A percentile compares a stretch with the other conserved stretches of the same genome.
Evolutionary conservation across 35 echinoderm and acorn worm species (phyloP).

Genomic region (Ophioderma brevispina): DNA sequence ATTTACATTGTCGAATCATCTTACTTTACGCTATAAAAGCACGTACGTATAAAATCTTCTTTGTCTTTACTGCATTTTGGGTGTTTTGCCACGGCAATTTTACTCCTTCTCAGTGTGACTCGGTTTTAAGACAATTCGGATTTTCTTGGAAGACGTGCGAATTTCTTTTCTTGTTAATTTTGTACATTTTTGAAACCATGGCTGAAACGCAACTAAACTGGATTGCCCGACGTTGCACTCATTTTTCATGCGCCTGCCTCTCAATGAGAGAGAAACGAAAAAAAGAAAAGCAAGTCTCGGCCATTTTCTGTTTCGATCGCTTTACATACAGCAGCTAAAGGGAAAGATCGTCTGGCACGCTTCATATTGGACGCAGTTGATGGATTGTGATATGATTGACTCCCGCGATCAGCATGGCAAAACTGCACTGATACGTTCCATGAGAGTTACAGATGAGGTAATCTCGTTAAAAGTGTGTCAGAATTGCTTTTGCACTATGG

Average conservation of each 20-base stretch:
- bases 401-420: slow-evolving; percentile 82
- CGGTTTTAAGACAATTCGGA: no score
- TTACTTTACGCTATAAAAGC: no score
- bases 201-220: neutral
- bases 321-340: slow-evolving; percentile 88
- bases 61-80: no score
- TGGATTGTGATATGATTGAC: slow-evolving; percentile 67
- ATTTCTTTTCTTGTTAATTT: no score
- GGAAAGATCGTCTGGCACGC: slow-evolving; percentile 83
- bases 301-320: slow-evolving; percentile 78
- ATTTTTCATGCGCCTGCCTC: slow-evolving; percentile 62
- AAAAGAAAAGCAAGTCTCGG: slow-evolving; percentile 68
- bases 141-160: no score
- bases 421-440: slow-evolving; percentile 85
- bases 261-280: slow-evolving; percentile 25
- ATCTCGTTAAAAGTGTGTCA: slow-evolving; percentile 35
- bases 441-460: slow-evolving; percentile 52
- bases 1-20: no score
- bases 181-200: neutral
- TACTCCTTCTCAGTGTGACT: no score
- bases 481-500: slow-evolving; percentile 68
- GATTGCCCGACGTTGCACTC: slow-evolving; percentile 10
- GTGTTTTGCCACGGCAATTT: no score
- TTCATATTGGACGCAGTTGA: slow-evolving; percentile 95
- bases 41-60: no score